Evolutionary conservation across 2,113 vertebrate species (phyloP).

Genomic region (Pituophis catenifer): DNA sequence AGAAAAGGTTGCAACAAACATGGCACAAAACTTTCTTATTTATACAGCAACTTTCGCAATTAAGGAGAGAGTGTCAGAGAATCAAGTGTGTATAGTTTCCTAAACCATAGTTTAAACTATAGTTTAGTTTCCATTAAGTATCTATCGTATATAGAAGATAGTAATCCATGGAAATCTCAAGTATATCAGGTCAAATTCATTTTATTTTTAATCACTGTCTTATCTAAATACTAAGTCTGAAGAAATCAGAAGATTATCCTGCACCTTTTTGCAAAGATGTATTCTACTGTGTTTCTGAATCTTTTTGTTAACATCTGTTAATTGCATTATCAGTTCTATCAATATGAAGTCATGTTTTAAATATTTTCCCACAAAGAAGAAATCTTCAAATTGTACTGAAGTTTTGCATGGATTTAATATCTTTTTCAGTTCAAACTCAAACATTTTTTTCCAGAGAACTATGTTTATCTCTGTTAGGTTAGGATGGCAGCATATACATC

Average conservation of each 20-base stretch:
- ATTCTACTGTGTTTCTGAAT: background rate
- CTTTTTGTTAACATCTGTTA: background rate
- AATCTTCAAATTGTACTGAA: background rate
- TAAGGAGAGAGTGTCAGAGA: background rate
- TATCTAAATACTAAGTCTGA: background rate
- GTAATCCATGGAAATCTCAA: background rate
- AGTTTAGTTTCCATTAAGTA: background rate
- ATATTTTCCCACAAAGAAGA: constrained; percentile 17
- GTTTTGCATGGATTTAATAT: background rate
- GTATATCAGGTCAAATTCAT: background rate
- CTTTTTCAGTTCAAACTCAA: background rate
- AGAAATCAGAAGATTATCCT: background rate
- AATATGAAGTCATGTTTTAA: constrained; percentile 3
- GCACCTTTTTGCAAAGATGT: background rate
- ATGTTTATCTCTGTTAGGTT: background rate
- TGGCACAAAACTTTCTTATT: background rate
- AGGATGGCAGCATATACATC: constrained; percentile 19
- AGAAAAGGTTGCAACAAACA: background rate
- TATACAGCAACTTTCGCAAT: background rate
- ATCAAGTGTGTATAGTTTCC: background rate
- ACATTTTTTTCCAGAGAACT: background rate
- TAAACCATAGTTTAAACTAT: too few relatives aligned
- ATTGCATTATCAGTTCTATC: constrained; percentile 2
- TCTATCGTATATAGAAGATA: background rate
- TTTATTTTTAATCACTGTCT: background rate